phyloP scores from a whole-genome alignment of 2,888 invertebrate species.

The Xestia xanthographa region DNA sequence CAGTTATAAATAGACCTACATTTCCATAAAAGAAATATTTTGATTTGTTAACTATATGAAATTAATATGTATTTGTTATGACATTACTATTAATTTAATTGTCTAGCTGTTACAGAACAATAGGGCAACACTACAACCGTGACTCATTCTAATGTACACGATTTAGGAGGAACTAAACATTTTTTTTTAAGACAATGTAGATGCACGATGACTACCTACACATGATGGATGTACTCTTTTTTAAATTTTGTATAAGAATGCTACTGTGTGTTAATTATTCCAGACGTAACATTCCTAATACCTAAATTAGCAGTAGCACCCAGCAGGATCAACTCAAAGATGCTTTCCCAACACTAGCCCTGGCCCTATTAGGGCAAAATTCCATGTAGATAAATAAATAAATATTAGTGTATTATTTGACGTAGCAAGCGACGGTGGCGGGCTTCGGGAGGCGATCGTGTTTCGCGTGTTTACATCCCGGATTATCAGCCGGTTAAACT shows the following conservation, averaged over 20 bases:
- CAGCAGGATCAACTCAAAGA: background rate
- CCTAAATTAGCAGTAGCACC: background rate
- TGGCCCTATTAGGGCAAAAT: conserved; percentile 42
- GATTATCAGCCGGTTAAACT: conserved; percentile 87
- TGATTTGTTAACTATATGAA: background rate
- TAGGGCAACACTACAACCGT: background rate
- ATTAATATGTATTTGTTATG: too few species aligned
- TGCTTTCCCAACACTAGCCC: background rate
- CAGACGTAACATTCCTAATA: background rate
- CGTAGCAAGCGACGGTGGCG: conserved; percentile 60
- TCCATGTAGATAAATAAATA: conserved; percentile 55
- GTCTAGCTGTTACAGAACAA: background rate
- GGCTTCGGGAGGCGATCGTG: conserved; percentile 86
- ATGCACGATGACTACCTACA: too few species aligned
- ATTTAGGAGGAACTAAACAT: background rate
- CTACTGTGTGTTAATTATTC: background rate
- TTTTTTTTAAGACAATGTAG: background rate
- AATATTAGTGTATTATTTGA: conserved; percentile 66
- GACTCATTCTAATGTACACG: background rate
- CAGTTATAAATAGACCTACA: conserved; percentile 1
- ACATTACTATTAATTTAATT: background rate
- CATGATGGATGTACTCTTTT: background rate
- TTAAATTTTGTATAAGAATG: background rate
- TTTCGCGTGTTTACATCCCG: conserved; percentile 89
- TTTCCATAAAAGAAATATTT: background rate